Evolutionary conservation across 1,140 invertebrate genomes (phyloP), one percentile per base, ranked within the genome.

Genomic region (Drosophila erecta): DNA sequence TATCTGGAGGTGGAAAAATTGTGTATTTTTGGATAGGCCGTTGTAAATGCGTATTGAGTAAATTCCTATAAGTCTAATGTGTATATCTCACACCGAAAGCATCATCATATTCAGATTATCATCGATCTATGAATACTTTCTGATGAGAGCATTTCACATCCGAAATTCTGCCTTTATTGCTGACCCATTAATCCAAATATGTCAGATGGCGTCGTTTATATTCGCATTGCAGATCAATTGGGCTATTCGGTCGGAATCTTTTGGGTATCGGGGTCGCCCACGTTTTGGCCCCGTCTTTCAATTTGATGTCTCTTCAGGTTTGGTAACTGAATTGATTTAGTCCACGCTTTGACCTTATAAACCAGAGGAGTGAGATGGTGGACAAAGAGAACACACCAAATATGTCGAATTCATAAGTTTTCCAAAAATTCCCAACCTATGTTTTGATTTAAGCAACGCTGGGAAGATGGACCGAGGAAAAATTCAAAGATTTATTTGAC

Each of bases 111-210:
- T 10, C 0, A n/a, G 47, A 55, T 55, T 69, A 69, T 5, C 64
- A 69, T 69, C 43, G 38, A 69, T 67, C 30, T 38, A 38, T 54
- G 60, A 35, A 53, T 24, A 12, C 46, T 49, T 41, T 67, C 10
- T 17, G 35, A 17, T 20, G 35, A 0, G 55, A 30, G 20, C 46
- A 37, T 41, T 51, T 67, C 61, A 35, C 15, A 51, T 20, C 15
- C 11, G 15, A 51, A 51, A 35, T 51, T 65, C 44, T 37, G 35
- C 22, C 20, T 37, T 14, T 35, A 43, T 51, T 46, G 64, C 53
- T 87, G 84, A 84, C 84, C 84, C 65, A 87, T 87, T 84, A 87
- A 87, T 79, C 67, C 64, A 46, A 71, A 84, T 76, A 73, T 87
- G 84, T 89, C 79, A 83, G 73, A 64, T 53, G 60, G 47, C 58